phyloP scores from a whole-genome alignment of 1,140 invertebrate genomes.

The Leptonema lineaticorne region DNA sequence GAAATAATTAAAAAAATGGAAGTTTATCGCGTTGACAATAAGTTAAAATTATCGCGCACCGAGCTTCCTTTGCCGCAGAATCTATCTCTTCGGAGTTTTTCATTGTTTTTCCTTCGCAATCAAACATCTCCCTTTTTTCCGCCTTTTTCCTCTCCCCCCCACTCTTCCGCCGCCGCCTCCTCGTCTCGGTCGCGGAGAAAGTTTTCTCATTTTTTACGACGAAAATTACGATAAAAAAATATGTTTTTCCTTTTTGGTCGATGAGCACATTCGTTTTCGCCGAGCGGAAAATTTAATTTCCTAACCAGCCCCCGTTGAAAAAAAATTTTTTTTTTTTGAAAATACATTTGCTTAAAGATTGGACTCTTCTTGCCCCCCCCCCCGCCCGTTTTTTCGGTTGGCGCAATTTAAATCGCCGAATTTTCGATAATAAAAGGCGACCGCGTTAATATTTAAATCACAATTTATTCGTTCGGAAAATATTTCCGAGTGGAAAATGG shows the following conservation, averaged over 20 bases:
- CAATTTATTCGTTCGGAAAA: too few relatives aligned
- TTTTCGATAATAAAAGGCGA: too few relatives aligned
- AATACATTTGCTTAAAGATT: too few relatives aligned
- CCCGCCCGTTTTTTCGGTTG: not conserved
- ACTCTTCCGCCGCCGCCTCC: too few relatives aligned
- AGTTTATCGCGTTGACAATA: conserved; percentile 16
- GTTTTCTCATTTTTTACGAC: conserved; percentile 23
- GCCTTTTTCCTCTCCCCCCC: too few relatives aligned
- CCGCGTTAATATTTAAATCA: too few relatives aligned
- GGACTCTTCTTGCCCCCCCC: not conserved
- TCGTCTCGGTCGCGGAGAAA: not conserved
- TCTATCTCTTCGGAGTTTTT: conserved; percentile 9
- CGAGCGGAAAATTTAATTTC: conserved; percentile 10
- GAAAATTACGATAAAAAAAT: conserved; percentile 25
- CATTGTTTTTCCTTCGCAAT: conserved; percentile 26
- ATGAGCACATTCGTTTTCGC: conserved; percentile 5
- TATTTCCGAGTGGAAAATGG: too few relatives aligned
- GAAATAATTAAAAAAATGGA: conserved; percentile 1
- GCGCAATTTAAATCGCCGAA: too few relatives aligned
- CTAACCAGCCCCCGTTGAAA: too few relatives aligned
- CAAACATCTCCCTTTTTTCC: conserved; percentile 16
- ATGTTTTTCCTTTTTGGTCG: conserved; percentile 9
- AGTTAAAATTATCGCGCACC: conserved; percentile 3
- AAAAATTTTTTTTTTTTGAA: too few relatives aligned
- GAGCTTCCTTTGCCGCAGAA: conserved; percentile 1